These are phyloP conservation scores for Cryptocephalus primarius DNA, from an alignment of 2,888 invertebrate genomes.

Conservation along the genomic window DNA sequence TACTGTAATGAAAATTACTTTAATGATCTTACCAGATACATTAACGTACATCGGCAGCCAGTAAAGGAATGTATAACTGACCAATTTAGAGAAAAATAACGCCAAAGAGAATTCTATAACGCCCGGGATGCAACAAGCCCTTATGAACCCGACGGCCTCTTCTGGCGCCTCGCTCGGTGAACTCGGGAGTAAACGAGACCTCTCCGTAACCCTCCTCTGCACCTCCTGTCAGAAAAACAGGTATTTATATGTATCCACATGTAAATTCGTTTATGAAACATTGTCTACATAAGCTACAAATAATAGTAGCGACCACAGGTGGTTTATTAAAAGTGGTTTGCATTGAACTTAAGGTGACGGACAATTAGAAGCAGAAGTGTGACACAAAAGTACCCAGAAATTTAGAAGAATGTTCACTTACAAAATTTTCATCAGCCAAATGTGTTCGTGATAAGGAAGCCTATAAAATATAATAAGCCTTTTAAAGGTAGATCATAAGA, in stretches of 20 bases:
- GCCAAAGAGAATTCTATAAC: constrained; percentile 88
- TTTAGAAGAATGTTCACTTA: constrained; percentile 17
- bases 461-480: constrained; percentile 9
- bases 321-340: neutral
- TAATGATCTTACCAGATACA: constrained; percentile 56
- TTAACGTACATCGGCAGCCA: constrained; percentile 91
- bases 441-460: constrained; percentile 8
- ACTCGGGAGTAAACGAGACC: constrained; percentile 23
- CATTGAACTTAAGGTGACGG: neutral
- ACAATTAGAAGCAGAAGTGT: neutral
- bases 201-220: constrained; percentile 27
- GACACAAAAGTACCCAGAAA: neutral
- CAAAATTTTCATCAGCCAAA: constrained; percentile 21
- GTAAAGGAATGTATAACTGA: constrained; percentile 93
- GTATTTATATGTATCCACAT: neutral
- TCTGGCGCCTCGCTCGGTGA: constrained; percentile 20
- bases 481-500: constrained; percentile 5
- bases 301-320: neutral
- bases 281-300: neutral
- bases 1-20: too few relatives aligned
- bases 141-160: constrained; percentile 62
- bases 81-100: constrained; percentile 91
- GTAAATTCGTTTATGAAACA: constrained; percentile 2
- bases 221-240: constrained; percentile 27
- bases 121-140: constrained; percentile 79